Evolutionary conservation across 1,140 invertebrate species (phyloP), one percentile per base, ranked within the genome.

Genomic region (Grapholita molesta): DNA sequence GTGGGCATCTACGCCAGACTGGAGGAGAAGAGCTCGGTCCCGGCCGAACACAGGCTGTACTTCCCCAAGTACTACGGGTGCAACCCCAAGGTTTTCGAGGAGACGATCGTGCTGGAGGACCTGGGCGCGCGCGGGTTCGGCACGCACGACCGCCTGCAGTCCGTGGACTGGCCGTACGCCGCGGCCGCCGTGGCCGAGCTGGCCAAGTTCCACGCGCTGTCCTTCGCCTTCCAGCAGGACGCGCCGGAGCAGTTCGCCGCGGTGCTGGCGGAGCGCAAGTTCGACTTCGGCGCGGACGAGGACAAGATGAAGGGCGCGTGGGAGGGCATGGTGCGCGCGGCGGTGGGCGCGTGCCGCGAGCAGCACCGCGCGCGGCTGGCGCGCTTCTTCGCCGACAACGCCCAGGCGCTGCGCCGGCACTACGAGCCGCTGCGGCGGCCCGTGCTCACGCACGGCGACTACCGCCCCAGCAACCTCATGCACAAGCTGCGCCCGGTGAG

Each of bases 121-220:
- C 71, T 89, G 28, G 67, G 52, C 0, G 69, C 65, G 7, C 68
- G 55, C 12, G 84, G 85, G 0, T 88, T 75, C 48, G n/a, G 68
- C 32, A 42, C 67, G 0, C 80, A 77, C 35, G 74, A 85, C 64
- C 83, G 87, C 55, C 80, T 85, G 15, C 71, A 79, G 32, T 72
- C 78, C 3, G 67, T 87, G 2, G 75, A 78, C 28, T 86, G 85
- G 85, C 69, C 80, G 2, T 82, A 85, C 21, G 84, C 85, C 0
- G 65, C 69, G 0, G 71, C 77, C 12, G 73, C 81, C 18, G 38
- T 88, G 0, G 70, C 70, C 21, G 70, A 79, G 12, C 71, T 90
- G 18, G 85, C 85, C 0, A 86, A 79, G 57, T 68, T 87, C 7
- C 88, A 90, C 69, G 82, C 86, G 0, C 52, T 87, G 0, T 88